phyloP scores from a whole-genome alignment of 2,888 invertebrate species.

The Physocephala rufipes region DNA sequence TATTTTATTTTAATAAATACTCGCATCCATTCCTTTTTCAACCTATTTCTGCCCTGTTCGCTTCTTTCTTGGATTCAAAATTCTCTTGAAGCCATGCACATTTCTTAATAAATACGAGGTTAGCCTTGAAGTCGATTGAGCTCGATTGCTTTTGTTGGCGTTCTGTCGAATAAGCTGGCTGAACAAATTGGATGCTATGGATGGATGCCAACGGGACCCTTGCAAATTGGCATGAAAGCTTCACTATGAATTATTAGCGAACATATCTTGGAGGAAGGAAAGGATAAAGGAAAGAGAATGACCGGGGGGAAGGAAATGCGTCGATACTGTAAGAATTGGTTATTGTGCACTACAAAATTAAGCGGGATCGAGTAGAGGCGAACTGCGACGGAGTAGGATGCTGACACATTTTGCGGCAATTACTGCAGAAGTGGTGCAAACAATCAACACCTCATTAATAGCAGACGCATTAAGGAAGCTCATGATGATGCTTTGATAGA shows the following conservation, averaged over 20 bases:
- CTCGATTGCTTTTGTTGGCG: not conserved
- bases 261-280: not conserved
- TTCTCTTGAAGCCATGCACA: constrained; percentile 31
- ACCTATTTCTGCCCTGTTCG: constrained; percentile 8
- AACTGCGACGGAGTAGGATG: not conserved
- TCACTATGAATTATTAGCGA: too few species aligned
- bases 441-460: constrained; percentile 42
- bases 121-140: constrained; percentile 31
- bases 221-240: too few species aligned
- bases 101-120: constrained; percentile 38
- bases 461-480: constrained; percentile 27
- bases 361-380: not conserved
- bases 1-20: constrained; percentile 31
- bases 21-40: constrained; percentile 36
- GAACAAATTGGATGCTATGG: not conserved
- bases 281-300: too few species aligned
- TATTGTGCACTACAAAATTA: too few species aligned
- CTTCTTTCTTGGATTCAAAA: constrained; percentile 20
- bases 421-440: constrained; percentile 34
- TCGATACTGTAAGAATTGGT: too few species aligned
- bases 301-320: not conserved
- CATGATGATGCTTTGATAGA: not conserved
- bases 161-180: not conserved
- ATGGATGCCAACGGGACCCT: not conserved
- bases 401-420: constrained; percentile 19